Conservation (phyloP, 2,113 vertebrate genomes). For the Lepus europaeus region DNA sequence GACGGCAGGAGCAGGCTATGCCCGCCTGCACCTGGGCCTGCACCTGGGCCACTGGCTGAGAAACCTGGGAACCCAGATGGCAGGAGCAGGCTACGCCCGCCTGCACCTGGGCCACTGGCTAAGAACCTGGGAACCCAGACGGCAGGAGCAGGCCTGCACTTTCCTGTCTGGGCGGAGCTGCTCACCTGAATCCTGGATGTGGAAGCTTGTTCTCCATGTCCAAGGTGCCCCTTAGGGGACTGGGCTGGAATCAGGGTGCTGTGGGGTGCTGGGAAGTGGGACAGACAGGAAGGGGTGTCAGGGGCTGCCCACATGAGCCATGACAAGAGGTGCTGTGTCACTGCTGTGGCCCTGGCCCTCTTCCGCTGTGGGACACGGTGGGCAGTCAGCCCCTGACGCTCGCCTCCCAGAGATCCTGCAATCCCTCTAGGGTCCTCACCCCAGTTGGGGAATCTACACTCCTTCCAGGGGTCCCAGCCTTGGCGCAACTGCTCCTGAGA, state of each 20-base stretch:
- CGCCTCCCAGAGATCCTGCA: neutral
- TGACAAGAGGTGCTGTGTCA: neutral
- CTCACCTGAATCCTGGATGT: conserved; percentile 63
- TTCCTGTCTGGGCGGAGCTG: neutral
- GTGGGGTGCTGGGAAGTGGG: conserved; percentile 44
- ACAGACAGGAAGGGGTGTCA: neutral
- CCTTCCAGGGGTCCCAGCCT: neutral
- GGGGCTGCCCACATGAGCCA: neutral
- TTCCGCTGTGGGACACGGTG: neutral
- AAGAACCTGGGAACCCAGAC: too few species aligned
- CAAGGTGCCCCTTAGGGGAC: neutral
- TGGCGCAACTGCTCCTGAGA: neutral
- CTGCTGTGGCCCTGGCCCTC: neutral
- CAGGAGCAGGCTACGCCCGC: too few species aligned
- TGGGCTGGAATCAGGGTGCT: neutral
- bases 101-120: neutral
- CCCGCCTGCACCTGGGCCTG: too few species aligned
- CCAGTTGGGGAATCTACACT: neutral
- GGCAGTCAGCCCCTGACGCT: neutral
- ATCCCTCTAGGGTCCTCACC: neutral
- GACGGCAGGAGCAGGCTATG: too few species aligned
- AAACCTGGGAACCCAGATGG: too few species aligned
- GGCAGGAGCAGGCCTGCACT: neutral
- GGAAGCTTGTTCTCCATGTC: neutral
- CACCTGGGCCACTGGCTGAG: too few species aligned